Percentiles rank a stretch among this genome's conserved stretches.
These are phyloP conservation scores for Dolichotis patagonum DNA, from an alignment of 2,113 vertebrate genomes.

Conservation along the genomic window DNA sequence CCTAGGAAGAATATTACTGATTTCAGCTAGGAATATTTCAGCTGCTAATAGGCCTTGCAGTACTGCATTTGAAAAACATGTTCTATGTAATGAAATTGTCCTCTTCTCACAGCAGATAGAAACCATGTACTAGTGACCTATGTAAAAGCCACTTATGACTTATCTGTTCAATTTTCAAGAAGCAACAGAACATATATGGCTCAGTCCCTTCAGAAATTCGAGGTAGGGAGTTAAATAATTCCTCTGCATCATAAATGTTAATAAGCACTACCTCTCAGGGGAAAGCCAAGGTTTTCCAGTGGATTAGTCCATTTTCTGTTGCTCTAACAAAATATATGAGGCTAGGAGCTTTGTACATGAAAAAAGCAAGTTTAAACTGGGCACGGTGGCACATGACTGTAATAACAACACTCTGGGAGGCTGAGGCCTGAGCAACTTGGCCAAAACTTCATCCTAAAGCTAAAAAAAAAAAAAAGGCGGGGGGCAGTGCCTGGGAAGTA, in stretches of 20 bases:
- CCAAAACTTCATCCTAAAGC: not conserved
- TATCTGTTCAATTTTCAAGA: not conserved
- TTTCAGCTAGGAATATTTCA: slow-evolving; percentile 25
- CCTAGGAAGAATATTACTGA: not conserved
- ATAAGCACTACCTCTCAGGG: not conserved
- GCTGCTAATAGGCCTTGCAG: not conserved
- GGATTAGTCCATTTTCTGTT: not conserved
- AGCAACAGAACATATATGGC: not conserved
- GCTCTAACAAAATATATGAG: not conserved
- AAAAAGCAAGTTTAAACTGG: not conserved
- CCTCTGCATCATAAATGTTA: not conserved
- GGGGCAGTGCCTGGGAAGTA: not conserved
- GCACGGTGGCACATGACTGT: not conserved
- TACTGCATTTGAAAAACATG: not conserved
- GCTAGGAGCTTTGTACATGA: not conserved
- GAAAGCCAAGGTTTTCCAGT: not conserved
- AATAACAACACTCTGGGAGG: not conserved
- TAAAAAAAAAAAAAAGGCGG: not conserved
- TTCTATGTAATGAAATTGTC: not conserved
- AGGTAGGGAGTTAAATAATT: not conserved
- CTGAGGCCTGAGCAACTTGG: not conserved
- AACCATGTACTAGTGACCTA: not conserved
- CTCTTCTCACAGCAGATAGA: not conserved
- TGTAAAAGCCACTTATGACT: slow-evolving; percentile 3
- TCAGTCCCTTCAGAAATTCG: not conserved